Conservation (phyloP, 2,113 vertebrate genomes). For the Nipponia nippon region DNA sequence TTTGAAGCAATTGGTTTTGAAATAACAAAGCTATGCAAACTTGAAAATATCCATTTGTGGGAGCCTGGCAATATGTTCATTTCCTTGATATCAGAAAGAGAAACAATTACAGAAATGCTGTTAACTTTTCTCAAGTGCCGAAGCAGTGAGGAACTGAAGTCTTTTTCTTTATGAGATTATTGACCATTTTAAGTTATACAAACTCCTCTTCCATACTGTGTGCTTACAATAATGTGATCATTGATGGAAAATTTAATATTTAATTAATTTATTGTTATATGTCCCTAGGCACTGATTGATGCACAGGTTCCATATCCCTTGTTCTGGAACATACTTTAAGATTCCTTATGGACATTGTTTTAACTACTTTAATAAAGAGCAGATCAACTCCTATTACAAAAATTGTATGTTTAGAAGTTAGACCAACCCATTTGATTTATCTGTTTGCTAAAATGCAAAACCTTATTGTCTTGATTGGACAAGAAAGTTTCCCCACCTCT, state of each 20-base stretch:
- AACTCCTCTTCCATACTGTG: not conserved
- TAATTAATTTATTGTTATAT: not conserved
- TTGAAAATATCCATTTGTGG: not conserved
- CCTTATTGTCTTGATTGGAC: not conserved
- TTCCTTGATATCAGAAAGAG: not conserved
- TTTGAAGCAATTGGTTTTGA: constrained; percentile 29
- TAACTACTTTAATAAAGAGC: not conserved
- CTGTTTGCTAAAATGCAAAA: not conserved
- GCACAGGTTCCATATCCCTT: not conserved
- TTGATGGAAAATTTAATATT: not conserved
- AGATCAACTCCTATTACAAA: not conserved
- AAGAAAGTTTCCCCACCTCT: not conserved
- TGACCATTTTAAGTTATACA: not conserved
- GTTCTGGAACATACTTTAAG: not conserved
- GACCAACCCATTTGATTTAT: not conserved
- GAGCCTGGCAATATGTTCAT: not conserved
- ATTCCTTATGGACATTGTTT: not conserved
- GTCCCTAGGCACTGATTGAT: not conserved
- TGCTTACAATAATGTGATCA: not conserved
- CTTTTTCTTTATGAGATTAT: not conserved
- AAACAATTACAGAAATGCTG: not conserved
- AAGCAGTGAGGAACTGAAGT: not conserved
- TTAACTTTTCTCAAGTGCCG: not conserved
- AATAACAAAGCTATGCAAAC: constrained; percentile 18
- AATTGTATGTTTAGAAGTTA: not conserved